phyloP scores from a whole-genome alignment of 2,797 vertebrate species.

The Darevskia mixta region DNA sequence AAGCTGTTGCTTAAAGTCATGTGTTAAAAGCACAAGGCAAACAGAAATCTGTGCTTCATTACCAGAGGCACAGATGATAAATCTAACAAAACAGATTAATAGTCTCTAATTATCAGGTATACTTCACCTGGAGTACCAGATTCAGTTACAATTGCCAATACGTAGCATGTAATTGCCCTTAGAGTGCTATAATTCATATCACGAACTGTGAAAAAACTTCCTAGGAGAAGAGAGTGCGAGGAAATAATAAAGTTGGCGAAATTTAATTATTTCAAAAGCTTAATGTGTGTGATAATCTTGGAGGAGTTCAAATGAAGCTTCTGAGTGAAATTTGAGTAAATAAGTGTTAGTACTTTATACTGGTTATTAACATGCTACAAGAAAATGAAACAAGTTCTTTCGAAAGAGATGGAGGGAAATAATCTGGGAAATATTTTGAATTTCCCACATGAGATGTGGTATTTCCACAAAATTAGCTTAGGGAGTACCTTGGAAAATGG shows the following conservation, averaged over 20 bases:
- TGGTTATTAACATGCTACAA: conserved; percentile 34
- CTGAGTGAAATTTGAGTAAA: conserved; percentile 9
- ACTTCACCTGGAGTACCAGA: conserved; percentile 70
- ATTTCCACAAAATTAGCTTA: conserved; percentile 35
- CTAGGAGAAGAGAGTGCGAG: conserved; percentile 49
- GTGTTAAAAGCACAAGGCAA: conserved; percentile 56
- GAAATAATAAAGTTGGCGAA: conserved; percentile 43
- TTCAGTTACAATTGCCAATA: conserved; percentile 64
- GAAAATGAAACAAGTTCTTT: conserved; percentile 22
- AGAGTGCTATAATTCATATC: conserved; percentile 47
- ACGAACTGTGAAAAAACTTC: conserved; percentile 58
- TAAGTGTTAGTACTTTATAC: conserved; percentile 23
- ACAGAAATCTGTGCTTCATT: conserved; percentile 66
- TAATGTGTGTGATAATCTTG: conserved; percentile 43
- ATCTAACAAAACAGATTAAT: conserved; percentile 76
- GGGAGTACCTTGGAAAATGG: conserved; percentile 33
- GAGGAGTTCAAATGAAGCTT: conserved; percentile 28
- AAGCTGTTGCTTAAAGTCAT: conserved; percentile 62
- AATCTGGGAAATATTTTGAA: conserved; percentile 45
- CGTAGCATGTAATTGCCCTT: conserved; percentile 67
- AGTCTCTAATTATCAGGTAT: conserved; percentile 74
- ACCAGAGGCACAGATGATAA: conserved; percentile 70
- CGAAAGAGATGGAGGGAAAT: conserved; percentile 26
- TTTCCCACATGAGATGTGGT: conserved; percentile 11
- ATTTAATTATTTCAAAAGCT: conserved; percentile 59